Conservation (phyloP, 2,113 vertebrate species). For the Ctenomys sociabilis region DNA sequence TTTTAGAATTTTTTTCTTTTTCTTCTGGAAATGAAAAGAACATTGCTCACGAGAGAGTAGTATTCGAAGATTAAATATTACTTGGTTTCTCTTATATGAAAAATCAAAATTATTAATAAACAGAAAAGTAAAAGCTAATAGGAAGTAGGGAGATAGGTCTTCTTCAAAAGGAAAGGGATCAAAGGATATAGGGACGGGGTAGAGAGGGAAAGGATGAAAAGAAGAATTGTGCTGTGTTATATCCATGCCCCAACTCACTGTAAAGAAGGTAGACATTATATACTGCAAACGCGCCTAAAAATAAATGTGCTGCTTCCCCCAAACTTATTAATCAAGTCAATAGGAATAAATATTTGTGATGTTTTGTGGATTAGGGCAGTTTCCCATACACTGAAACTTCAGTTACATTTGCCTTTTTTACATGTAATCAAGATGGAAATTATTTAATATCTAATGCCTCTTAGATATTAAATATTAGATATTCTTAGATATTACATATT, state of each 20-base stretch:
- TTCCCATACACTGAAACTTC: not conserved
- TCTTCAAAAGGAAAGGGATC: not conserved
- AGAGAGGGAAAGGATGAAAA: not conserved
- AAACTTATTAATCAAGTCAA: not conserved
- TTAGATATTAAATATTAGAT: no score
- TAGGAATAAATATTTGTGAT: not conserved
- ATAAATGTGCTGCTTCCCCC: not conserved
- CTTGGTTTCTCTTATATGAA: not conserved
- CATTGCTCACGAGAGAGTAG: not conserved
- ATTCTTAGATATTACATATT: no score
- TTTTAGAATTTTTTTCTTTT: conserved; percentile 52
- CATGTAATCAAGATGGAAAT: conserved; percentile 16
- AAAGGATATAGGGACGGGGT: not conserved
- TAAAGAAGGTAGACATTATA: not conserved
- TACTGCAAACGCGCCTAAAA: not conserved
- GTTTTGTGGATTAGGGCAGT: conserved; percentile 11
- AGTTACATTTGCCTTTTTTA: not conserved
- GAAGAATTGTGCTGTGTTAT: not conserved
- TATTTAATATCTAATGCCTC: not conserved
- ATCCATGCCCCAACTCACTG: not conserved
- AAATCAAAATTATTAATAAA: not conserved
- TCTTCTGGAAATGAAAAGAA: conserved; percentile 13
- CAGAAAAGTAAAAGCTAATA: not conserved
- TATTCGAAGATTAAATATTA: not conserved
- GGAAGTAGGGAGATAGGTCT: not conserved